These are phyloP conservation scores for Physocephala rufipes DNA, from an alignment of 2,888 invertebrate genomes.

Conservation along the genomic window DNA sequence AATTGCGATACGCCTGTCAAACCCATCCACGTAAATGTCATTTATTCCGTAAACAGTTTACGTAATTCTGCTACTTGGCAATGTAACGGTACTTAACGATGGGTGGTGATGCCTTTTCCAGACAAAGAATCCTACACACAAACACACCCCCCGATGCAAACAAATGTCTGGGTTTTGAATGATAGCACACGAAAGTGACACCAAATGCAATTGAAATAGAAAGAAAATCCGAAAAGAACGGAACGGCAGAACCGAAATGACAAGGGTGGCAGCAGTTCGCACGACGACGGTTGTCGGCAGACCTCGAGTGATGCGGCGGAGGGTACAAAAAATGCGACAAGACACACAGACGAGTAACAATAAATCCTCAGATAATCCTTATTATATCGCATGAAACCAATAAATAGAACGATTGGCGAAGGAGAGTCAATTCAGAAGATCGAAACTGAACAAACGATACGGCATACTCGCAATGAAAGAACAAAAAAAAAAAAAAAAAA, in stretches of 20 bases:
- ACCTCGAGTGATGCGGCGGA: not conserved
- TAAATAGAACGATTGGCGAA: slow-evolving; percentile 20
- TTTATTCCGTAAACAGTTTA: slow-evolving; percentile 32
- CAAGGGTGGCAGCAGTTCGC: slow-evolving; percentile 10
- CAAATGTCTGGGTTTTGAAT: not conserved
- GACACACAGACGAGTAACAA: slow-evolving; percentile 7
- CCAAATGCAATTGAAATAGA: slow-evolving; percentile 26
- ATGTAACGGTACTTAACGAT: slow-evolving; percentile 33
- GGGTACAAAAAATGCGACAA: not conserved
- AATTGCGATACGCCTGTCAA: not conserved
- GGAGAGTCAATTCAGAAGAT: not conserved
- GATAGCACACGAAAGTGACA: slow-evolving; percentile 4
- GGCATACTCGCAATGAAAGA: not conserved
- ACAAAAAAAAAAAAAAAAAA: not conserved
- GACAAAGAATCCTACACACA: not conserved
- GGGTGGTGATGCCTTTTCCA: slow-evolving; percentile 10
- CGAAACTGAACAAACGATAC: no score
- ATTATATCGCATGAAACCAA: slow-evolving; percentile 31
- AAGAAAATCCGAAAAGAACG: slow-evolving; percentile 12
- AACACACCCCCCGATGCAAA: not conserved
- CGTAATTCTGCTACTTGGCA: slow-evolving; percentile 31
- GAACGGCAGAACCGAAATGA: not conserved
- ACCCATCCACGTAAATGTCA: slow-evolving; percentile 24
- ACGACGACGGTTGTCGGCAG: slow-evolving; percentile 1
- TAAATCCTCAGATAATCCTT: slow-evolving; percentile 33